A percentile compares a stretch with the other conserved stretches of the same genome.
phyloP scores from a whole-genome alignment of 2,113 vertebrate genomes.

The Mohoua ochrocephala region DNA sequence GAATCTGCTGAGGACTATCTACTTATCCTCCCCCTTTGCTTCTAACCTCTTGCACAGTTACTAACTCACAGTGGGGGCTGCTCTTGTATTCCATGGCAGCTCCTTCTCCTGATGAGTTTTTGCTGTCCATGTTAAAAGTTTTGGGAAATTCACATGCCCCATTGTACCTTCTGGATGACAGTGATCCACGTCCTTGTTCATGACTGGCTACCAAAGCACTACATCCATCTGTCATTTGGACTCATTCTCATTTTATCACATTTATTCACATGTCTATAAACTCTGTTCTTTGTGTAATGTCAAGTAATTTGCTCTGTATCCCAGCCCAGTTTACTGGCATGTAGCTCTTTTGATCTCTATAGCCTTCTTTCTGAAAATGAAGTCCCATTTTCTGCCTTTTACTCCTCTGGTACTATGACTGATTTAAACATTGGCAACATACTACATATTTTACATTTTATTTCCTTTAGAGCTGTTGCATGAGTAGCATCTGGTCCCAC shows the following conservation, averaged over 20 bases:
- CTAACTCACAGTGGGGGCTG: background rate
- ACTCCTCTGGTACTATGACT: background rate
- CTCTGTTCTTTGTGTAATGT: background rate
- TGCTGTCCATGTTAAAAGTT: background rate
- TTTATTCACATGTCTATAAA: background rate
- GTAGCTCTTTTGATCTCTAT: background rate
- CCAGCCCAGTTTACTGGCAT: background rate
- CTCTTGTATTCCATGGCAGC: background rate
- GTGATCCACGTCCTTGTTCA: background rate
- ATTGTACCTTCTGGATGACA: background rate
- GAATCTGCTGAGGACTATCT: background rate
- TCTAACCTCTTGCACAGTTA: background rate
- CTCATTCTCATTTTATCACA: background rate
- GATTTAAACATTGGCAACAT: background rate
- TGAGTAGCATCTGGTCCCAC: slow-evolving; percentile 24
- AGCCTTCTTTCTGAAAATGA: background rate
- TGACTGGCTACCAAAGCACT: background rate
- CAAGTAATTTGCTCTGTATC: background rate
- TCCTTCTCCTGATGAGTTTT: background rate
- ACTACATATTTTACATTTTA: background rate
- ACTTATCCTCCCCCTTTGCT: background rate
- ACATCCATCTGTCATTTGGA: background rate
- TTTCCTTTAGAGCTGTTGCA: background rate
- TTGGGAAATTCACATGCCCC: background rate
- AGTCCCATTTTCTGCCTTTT: background rate